Evolutionary conservation across 2,888 invertebrate genomes (phyloP), one percentile per base, ranked within the genome.

Genomic region (Mythimna impura): DNA sequence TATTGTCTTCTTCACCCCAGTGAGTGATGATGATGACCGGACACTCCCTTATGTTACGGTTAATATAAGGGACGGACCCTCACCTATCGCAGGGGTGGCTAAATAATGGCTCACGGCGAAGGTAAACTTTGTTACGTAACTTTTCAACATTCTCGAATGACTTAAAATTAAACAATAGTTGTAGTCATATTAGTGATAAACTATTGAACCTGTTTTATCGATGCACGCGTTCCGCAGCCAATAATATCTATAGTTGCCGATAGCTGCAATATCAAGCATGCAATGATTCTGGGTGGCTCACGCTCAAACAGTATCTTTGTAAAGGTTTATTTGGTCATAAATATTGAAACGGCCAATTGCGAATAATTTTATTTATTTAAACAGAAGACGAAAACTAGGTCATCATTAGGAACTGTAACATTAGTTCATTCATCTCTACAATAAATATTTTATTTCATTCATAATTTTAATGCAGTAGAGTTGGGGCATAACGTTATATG

Each of bases 21-120:
- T 93, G 90, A 93, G 81, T 82, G 89, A 92, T 94, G 93, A 91
- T 94, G 93, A 94, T 93, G 89, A 90, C 88, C 84, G 89, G 88
- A 87, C 93, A 91, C 94, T 90, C 95, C 95, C 93, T 92, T 81
- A 76, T 78, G 90, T 91, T 91, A 91, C 89, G 85, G 87, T 70
- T 84, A 85, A 83, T 87, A 87, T 83, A 86, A 91, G 94, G 95
- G 94, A 92, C 89, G 89, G 88, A 90, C 94, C 94, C 94, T 91
- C 86, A 81, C 80, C 73, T 76, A 82, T 66, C 75, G 57, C 64
- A 86, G 86, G 93, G 92, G 91, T 89, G 87, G 86, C 84, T 88
- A 86, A 88, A 84, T 88, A 89, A 91, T 85, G 85, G 86, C 80
- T 63, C 80, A 86, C 76, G 88, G 88, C 88, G 83, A 87, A 92